Base-by-base conservation (phyloP, 2,797 vertebrate genomes). In the Apogon talboti region DNA sequence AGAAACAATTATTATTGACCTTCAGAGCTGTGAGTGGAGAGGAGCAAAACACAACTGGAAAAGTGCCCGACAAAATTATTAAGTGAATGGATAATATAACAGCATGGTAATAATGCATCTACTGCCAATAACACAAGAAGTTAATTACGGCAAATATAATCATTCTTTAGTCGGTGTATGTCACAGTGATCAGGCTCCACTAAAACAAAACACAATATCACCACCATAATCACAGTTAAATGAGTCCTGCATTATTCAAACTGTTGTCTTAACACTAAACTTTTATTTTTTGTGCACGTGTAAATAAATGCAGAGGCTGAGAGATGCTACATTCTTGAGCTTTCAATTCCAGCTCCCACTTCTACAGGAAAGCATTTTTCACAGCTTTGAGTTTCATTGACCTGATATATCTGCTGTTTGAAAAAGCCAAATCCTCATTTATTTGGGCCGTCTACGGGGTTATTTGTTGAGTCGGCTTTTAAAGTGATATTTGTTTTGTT, bases 1-100 rank as follows among this genome's bases (percentile, higher is more conserved):
- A 70, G 70, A 46, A 79, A 54, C 40, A 53, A 86, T 89, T 85
- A 85, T 69, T 74, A 56, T 50, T 84, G 86, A 92, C 90, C 84
- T 90, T 89, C 79, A 77, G 53, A 2, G 50, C 47, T 10, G 59
- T 9, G n/a, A 79, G 65, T 66, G 43, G 72, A 78, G 54, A n/a
- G n/a, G 44, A 71, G 64, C 16, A 44, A 62, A 71, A 56, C 58
- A 41, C 49, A 30, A 74, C 37, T 35, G n/a, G 43, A 77, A 78
- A 82, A 63, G 50, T 49, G 71, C 13, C 33, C 41, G 24, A 62
- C 40, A 50, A 37, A 56, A 73, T 60, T 10, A 80, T 19, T 3
- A 24, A 75, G 68, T 37, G 9, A 35, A 35, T 5, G 21, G 12
- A 50, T 71, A 38, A 76, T 60, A 75, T 58, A 11, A 57, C 40